These are phyloP conservation scores for Sycophila sp. DNA, from an alignment of 1,140 invertebrate species.

Conservation along the genomic window DNA sequence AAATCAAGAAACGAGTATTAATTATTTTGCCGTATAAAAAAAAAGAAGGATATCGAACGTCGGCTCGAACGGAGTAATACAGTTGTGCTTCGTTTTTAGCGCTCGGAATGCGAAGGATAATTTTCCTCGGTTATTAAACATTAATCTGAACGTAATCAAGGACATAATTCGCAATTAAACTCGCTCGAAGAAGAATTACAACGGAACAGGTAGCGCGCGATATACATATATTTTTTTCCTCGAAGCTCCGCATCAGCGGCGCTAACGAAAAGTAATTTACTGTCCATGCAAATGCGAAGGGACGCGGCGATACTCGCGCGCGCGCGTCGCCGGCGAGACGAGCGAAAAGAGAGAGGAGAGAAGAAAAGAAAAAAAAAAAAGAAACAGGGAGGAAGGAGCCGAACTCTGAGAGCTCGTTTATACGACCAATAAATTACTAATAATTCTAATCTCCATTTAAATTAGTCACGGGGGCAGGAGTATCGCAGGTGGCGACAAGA, in stretches of 20 bases:
- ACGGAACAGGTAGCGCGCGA: background rate
- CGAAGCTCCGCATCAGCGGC: background rate
- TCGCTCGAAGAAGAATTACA: background rate
- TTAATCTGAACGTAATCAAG: background rate
- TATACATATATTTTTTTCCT: background rate
- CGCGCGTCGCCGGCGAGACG: too few relatives aligned
- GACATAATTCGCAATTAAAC: background rate
- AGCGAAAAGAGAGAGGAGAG: constrained; percentile 1
- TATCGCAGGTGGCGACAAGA: constrained; percentile 38
- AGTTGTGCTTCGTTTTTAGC: too few relatives aligned
- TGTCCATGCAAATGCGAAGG: constrained; percentile 13
- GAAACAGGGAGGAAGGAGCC: background rate
- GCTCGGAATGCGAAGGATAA: background rate
- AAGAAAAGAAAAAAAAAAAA: background rate
- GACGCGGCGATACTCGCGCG: background rate
- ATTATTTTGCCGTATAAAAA: background rate
- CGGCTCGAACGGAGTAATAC: too few relatives aligned
- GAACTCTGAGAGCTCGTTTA: constrained; percentile 19
- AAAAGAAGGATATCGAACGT: too few relatives aligned
- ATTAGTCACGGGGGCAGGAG: constrained; percentile 23
- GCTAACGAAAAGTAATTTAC: constrained; percentile 33
- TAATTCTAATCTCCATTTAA: constrained; percentile 38
- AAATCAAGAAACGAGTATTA: background rate
- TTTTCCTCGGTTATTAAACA: background rate
- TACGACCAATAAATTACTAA: constrained; percentile 34